phyloP scores from a whole-genome alignment of 2,797 vertebrate species.

The Dendrocincla tyrannina region DNA sequence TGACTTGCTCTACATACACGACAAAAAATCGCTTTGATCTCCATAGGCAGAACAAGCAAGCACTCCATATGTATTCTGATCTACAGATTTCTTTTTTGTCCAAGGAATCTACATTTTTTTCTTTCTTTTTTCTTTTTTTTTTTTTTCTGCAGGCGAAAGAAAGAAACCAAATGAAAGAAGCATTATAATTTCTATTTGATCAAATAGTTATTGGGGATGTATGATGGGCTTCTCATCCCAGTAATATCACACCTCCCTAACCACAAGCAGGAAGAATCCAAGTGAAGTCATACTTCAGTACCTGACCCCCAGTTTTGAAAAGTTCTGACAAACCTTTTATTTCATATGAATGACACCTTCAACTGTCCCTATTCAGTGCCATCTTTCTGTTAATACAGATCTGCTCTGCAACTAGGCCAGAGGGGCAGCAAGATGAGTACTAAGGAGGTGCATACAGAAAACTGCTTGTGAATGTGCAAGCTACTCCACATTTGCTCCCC shows the following conservation, averaged over 20 bases:
- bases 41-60: not conserved
- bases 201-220: not conserved
- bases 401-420: not conserved
- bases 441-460: not conserved
- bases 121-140: not conserved
- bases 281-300: not conserved
- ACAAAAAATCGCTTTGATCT: not conserved
- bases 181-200: not conserved
- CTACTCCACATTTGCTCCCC: not conserved
- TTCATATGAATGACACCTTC: not conserved
- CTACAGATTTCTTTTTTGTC: not conserved
- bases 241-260: not conserved
- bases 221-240: not conserved
- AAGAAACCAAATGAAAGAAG: not conserved
- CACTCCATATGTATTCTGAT: not conserved
- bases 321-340: not conserved
- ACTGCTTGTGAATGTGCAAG: not conserved
- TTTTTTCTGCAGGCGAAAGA: not conserved
- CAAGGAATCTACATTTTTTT: not conserved
- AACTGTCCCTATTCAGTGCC: not conserved
- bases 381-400: not conserved
- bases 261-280: not conserved
- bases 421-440: not conserved
- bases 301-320: not conserved
- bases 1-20: not conserved